Percentiles rank a stretch among this genome's conserved stretches.
phyloP scores from a whole-genome alignment of 2,797 vertebrate genomes.

The Synaphobranchus kaupii region DNA sequence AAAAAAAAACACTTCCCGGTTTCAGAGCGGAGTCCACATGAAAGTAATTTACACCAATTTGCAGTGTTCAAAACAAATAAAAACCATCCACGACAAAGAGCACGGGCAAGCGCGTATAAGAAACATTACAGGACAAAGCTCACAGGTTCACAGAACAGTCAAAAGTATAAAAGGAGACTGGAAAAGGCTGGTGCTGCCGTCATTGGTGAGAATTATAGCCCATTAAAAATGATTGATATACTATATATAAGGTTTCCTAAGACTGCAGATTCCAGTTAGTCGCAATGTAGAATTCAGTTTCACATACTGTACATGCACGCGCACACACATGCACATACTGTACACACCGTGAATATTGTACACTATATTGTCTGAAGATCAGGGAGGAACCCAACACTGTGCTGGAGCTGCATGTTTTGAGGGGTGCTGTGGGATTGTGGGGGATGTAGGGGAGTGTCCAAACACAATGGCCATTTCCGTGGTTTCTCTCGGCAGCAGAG shows the following conservation, averaged over 20 bases:
- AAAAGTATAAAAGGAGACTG: neutral
- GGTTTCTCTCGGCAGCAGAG: conserved; percentile 25
- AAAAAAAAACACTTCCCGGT: neutral
- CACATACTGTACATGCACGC: neutral
- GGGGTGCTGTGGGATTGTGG: neutral
- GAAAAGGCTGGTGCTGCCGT: no score
- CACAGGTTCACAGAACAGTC: neutral
- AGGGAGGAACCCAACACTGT: neutral
- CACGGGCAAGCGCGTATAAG: neutral
- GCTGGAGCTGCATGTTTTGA: neutral
- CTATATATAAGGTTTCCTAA: neutral
- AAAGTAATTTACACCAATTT: neutral
- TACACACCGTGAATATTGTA: neutral
- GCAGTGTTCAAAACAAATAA: neutral
- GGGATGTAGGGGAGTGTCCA: neutral
- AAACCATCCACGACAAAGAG: neutral
- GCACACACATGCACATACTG: neutral
- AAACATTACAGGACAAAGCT: neutral
- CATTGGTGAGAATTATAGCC: no score
- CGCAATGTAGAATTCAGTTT: neutral
- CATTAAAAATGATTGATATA: neutral
- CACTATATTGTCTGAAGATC: neutral
- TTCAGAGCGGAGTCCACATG: neutral
- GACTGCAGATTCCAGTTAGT: neutral
- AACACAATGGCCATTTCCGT: neutral